Base-by-base conservation (phyloP, 2,888 invertebrate species). In the Clivina fossor region DNA sequence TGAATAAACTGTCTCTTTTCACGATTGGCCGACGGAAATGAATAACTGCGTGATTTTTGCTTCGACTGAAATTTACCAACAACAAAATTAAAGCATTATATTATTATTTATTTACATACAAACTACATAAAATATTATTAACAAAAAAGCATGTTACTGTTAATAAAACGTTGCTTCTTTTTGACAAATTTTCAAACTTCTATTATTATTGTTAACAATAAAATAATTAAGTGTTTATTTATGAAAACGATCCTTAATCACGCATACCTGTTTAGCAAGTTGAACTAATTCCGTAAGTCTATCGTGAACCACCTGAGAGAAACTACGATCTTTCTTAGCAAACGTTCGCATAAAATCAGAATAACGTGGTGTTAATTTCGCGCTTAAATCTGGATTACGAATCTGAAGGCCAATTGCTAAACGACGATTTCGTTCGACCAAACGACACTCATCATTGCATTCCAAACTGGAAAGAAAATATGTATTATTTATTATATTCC, bases 21-120 rank as follows among this genome's bases (percentile, higher is more conserved):
- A 37, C 90, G 81, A 73, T 93, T 95, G 94, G 96, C 95, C 1
- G 89, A 85, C 13, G 91, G 90, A 73, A 97, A 97, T 7, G 93
- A 90, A 71, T 91, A 88, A 63, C 88, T 86, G 1, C 88, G 81
- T 1, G 86, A 88, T 66, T 85, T 84, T 68, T 91, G 90, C 64
- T 90, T 90, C 4, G 89, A 86, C 77, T 84, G 74, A 0, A 68
- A n/a, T n/a, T n/a, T n/a, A n/a, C n/a, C n/a, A n/a, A n/a, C n/a
- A 66, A 40, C 37, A 51, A 16, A 48, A 56, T 46, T 30, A 9
- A 46, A 9, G n/a, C n/a, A n/a, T n/a, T n/a, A n/a, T n/a, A n/a
- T n/a, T n/a, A n/a, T n/a, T n/a, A n/a, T n/a, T n/a, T n/a, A n/a
- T n/a, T n/a, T n/a, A n/a, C n/a, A n/a, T n/a, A n/a, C n/a, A n/a